These are phyloP conservation scores for Coleophora flavipennella DNA, from an alignment of 2,888 invertebrate genomes.

Conservation along the genomic window DNA sequence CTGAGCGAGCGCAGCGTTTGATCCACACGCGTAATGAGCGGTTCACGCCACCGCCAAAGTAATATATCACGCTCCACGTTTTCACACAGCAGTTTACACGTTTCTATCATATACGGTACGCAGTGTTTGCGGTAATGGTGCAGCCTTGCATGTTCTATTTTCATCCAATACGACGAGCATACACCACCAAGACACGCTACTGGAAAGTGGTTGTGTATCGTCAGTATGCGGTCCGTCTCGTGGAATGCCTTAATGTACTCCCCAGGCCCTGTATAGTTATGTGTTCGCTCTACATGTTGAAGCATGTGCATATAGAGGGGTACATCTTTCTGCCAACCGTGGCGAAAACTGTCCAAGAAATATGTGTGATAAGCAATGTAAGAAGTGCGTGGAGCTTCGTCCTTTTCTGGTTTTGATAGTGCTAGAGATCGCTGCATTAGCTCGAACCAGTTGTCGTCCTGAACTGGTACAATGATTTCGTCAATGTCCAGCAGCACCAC, in stretches of 20 bases:
- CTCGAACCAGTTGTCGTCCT: slow-evolving; percentile 80
- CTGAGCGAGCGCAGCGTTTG: slow-evolving; percentile 80
- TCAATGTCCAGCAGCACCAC: slow-evolving; percentile 93
- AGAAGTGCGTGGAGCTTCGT: slow-evolving; percentile 75
- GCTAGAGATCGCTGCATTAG: slow-evolving; percentile 82
- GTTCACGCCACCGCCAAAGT: slow-evolving; percentile 89
- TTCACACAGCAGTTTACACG: slow-evolving; percentile 85
- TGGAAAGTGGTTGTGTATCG: slow-evolving; percentile 94
- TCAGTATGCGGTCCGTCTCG: slow-evolving; percentile 89
- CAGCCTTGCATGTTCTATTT: slow-evolving; percentile 87
- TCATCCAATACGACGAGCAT: slow-evolving; percentile 88
- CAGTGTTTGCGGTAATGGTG: slow-evolving; percentile 96
- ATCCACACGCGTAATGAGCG: slow-evolving; percentile 79
- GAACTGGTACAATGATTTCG: slow-evolving; percentile 93
- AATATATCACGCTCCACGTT: slow-evolving; percentile 87
- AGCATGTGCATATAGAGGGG: slow-evolving; percentile 94
- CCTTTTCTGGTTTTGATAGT: slow-evolving; percentile 70
- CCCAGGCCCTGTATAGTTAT: slow-evolving; percentile 93
- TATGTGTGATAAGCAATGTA: slow-evolving; percentile 94
- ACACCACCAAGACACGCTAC: slow-evolving; percentile 87
- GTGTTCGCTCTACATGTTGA: slow-evolving; percentile 90
- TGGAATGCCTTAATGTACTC: slow-evolving; percentile 96
- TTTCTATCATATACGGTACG: slow-evolving; percentile 87
- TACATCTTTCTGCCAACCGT: slow-evolving; percentile 83
- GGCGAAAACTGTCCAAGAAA: slow-evolving; percentile 89